phyloP scores from a whole-genome alignment of 1,140 invertebrate genomes.

The Anoplolepis gracilipes region DNA sequence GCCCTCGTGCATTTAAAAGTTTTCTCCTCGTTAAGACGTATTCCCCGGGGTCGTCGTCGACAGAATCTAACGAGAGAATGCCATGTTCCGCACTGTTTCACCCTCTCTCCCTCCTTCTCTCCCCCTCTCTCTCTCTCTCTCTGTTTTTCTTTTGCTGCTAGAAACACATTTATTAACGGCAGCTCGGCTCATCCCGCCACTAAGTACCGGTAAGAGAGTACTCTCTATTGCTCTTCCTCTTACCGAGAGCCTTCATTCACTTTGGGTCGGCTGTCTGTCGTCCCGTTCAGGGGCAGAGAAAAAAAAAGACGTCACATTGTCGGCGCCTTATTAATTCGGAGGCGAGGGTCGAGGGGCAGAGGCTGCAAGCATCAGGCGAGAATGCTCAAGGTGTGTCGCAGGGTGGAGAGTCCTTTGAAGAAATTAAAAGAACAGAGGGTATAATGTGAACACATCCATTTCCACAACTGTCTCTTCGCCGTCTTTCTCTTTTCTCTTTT shows the following conservation, averaged over 20 bases:
- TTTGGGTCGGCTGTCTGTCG: constrained; percentile 80
- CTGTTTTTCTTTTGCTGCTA: constrained; percentile 67
- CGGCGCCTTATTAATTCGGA: constrained; percentile 85
- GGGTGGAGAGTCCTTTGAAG: constrained; percentile 81
- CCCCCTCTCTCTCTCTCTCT: not conserved
- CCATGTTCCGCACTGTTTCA: constrained; percentile 35
- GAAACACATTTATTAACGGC: constrained; percentile 83
- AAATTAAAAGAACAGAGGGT: constrained; percentile 86
- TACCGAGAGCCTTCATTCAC: constrained; percentile 80
- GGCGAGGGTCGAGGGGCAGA: constrained; percentile 66
- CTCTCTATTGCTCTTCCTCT: constrained; percentile 70
- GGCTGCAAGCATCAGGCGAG: constrained; percentile 49
- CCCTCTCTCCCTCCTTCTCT: constrained; percentile 5
- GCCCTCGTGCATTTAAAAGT: constrained; percentile 80
- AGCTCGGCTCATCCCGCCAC: constrained; percentile 72
- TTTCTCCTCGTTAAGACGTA: constrained; percentile 82
- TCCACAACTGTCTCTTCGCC: constrained; percentile 60
- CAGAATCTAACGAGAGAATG: constrained; percentile 62
- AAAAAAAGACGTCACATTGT: constrained; percentile 84
- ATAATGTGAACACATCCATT: constrained; percentile 86
- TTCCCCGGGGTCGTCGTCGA: constrained; percentile 76
- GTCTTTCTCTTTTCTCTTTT: constrained; percentile 62
- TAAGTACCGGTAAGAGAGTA: constrained; percentile 74
- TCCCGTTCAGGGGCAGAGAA: constrained; percentile 72
- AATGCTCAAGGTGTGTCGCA: constrained; percentile 62